phyloP scores from a whole-genome alignment of 1,140 invertebrate species.

The Arctopsyche grandis region DNA sequence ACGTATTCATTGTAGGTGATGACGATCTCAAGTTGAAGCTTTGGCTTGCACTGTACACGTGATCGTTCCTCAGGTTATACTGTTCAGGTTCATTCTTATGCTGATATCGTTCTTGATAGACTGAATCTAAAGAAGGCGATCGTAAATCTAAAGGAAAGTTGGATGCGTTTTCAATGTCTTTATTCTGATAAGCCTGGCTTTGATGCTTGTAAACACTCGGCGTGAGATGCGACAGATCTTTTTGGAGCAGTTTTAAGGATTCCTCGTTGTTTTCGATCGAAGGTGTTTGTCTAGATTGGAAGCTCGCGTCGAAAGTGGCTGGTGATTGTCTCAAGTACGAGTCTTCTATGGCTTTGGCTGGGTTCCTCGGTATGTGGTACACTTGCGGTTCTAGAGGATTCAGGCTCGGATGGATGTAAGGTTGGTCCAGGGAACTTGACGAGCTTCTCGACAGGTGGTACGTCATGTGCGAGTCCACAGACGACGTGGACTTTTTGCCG shows the following conservation, averaged over 20 bases:
- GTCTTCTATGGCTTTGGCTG: conserved; percentile 52
- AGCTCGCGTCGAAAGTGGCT: conserved; percentile 46
- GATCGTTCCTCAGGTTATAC: conserved; percentile 52
- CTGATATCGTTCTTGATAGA: conserved; percentile 59
- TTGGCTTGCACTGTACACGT: conserved; percentile 44
- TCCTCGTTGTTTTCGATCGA: conserved; percentile 52
- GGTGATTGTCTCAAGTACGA: conserved; percentile 50
- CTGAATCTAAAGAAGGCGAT: conserved; percentile 56
- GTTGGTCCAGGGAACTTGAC: conserved; percentile 54
- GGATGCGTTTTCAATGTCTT: conserved; percentile 43
- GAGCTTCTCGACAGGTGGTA: conserved; percentile 56
- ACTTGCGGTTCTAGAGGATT: conserved; percentile 59
- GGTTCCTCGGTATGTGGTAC: conserved; percentile 51
- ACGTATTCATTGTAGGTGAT: conserved; percentile 54
- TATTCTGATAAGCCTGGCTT: conserved; percentile 48
- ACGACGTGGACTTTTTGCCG: conserved; percentile 51
- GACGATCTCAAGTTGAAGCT: conserved; percentile 50
- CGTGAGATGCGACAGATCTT: conserved; percentile 48
- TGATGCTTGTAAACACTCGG: conserved; percentile 51
- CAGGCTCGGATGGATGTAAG: conserved; percentile 59
- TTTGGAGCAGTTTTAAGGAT: conserved; percentile 38
- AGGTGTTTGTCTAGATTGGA: conserved; percentile 45
- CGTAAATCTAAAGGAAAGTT: conserved; percentile 56
- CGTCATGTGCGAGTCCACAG: conserved; percentile 52
- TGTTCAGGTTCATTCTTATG: conserved; percentile 53